These are phyloP conservation scores for Varroa destructor DNA, from an alignment of 1,140 invertebrate genomes.

Conservation along the genomic window DNA sequence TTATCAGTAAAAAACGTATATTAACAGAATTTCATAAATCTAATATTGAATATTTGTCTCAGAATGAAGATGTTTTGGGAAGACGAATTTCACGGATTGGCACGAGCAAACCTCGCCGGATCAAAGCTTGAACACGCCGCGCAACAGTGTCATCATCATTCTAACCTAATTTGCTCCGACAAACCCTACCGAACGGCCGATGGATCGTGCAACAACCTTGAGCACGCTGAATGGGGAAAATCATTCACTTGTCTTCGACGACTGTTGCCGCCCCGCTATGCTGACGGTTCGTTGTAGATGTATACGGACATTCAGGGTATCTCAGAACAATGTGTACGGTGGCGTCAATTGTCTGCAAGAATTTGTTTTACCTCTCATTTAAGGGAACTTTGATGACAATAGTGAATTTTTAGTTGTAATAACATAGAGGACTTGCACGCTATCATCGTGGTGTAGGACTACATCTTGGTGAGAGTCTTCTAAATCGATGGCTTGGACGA, in stretches of 20 bases:
- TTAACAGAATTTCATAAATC: too few relatives aligned
- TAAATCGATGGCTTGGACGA: too few relatives aligned
- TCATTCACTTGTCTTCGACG: constrained; percentile 39
- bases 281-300: constrained; percentile 38
- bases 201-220: constrained; percentile 59
- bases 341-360: too few relatives aligned
- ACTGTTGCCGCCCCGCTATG: constrained; percentile 39
- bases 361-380: too few relatives aligned
- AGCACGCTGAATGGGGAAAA: constrained; percentile 45
- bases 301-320: too few relatives aligned
- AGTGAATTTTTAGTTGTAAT: too few relatives aligned
- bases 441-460: too few relatives aligned
- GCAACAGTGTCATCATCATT: constrained; percentile 20
- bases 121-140: constrained; percentile 22
- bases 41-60: not conserved
- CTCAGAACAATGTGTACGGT: too few relatives aligned
- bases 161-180: constrained; percentile 13
- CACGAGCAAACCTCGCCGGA: constrained; percentile 23
- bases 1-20: too few relatives aligned
- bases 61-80: constrained; percentile 28
- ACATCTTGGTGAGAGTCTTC: too few relatives aligned
- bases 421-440: too few relatives aligned
- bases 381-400: too few relatives aligned
- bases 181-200: constrained; percentile 50
- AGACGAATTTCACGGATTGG: constrained; percentile 21